These are phyloP conservation scores for Eristalis pertinax DNA, from an alignment of 2,888 invertebrate species.

Conservation along the genomic window DNA sequence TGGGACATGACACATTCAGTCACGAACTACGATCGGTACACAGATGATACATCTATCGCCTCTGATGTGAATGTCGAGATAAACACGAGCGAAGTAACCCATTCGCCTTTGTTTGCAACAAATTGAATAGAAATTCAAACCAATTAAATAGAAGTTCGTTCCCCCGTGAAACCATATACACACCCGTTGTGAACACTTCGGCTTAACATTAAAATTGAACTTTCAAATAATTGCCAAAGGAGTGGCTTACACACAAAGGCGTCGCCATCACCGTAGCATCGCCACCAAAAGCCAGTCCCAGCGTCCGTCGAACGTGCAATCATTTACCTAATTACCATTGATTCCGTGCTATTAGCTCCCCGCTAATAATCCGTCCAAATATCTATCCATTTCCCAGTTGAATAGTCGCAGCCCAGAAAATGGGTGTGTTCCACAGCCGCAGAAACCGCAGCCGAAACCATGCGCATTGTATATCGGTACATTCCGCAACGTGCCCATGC, in stretches of 20 bases:
- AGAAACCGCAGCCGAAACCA: conserved; percentile 11
- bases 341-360: conserved; percentile 43
- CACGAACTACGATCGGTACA: neutral
- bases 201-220: conserved; percentile 47
- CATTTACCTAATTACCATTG: conserved; percentile 65
- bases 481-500: conserved; percentile 36
- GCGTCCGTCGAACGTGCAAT: conserved; percentile 40
- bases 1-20: neutral
- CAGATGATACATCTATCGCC: neutral
- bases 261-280: neutral
- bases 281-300: neutral
- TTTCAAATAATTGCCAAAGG: conserved; percentile 59
- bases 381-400: conserved; percentile 21
- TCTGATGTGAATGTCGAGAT: neutral
- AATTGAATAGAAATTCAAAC: conserved; percentile 14
- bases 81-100: neutral
- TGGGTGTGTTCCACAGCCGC: conserved; percentile 62
- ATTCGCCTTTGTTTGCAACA: neutral
- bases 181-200: conserved; percentile 25
- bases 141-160: conserved; percentile 36
- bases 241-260: conserved; percentile 28
- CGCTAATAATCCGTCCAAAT: conserved; percentile 50
- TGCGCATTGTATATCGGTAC: conserved; percentile 26
- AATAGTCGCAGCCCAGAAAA: conserved; percentile 28
- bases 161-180: conserved; percentile 11